Conservation (phyloP, 1,140 invertebrate genomes). For the Probaryconus sp. region DNA sequence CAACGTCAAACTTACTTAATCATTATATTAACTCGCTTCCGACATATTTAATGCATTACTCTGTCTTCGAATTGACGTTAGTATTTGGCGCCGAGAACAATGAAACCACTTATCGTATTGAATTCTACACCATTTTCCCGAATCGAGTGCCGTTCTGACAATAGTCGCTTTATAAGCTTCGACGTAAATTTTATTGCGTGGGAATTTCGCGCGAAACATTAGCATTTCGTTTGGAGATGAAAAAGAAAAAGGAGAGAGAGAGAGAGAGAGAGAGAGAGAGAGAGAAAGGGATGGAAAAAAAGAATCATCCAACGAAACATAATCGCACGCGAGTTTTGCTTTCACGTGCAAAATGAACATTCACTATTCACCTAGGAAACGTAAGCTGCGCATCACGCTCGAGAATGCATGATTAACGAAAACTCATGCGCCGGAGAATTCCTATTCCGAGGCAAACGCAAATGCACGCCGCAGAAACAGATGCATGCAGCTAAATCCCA, state of each 20-base stretch:
- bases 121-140: slow-evolving; percentile 1
- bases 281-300: no score
- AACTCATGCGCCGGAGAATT: slow-evolving; percentile 47
- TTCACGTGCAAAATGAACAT: slow-evolving; percentile 41
- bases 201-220: slow-evolving; percentile 32
- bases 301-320: no score
- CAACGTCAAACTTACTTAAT: slow-evolving; percentile 44
- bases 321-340: slow-evolving; percentile 27
- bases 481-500: slow-evolving; percentile 33
- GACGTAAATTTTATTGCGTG: slow-evolving; percentile 39
- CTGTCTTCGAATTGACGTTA: slow-evolving; percentile 29
- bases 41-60: slow-evolving; percentile 34
- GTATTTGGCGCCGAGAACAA: slow-evolving; percentile 27
- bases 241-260: not conserved
- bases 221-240: slow-evolving; percentile 2
- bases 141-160: slow-evolving; percentile 19
- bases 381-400: slow-evolving; percentile 37
- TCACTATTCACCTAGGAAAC: slow-evolving; percentile 30
- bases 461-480: slow-evolving; percentile 28
- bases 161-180: slow-evolving; percentile 25
- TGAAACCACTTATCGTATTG: slow-evolving; percentile 26
- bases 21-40: slow-evolving; percentile 18
- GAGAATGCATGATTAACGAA: slow-evolving; percentile 56
- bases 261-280: not conserved
- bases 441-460: slow-evolving; percentile 11